Conservation (phyloP, 2,797 vertebrate genomes). For the Xiphorhynchus erythropygius region DNA sequence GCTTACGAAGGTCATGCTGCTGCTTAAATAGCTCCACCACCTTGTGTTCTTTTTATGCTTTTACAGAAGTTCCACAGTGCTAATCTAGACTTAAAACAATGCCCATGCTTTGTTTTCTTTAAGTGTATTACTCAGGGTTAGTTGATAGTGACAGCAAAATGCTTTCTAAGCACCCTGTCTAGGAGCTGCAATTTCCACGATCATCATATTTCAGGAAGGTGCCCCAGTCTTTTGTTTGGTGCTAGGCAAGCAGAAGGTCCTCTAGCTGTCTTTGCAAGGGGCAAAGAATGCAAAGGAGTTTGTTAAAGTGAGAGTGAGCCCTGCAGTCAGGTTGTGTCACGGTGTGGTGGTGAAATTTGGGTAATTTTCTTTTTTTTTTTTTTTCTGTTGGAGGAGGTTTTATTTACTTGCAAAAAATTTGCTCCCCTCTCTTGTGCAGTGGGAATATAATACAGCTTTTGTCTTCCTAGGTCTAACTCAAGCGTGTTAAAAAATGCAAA, state of each 20-base stretch:
- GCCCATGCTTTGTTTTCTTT: slow-evolving; percentile 49
- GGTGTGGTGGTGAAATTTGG: neutral
- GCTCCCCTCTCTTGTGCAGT: slow-evolving; percentile 13
- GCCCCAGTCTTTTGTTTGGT: slow-evolving; percentile 82
- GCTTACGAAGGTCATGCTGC: slow-evolving; percentile 22
- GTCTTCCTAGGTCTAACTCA: slow-evolving; percentile 76
- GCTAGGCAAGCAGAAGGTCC: slow-evolving; percentile 81
- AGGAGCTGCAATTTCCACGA: slow-evolving; percentile 79
- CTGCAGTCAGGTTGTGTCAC: slow-evolving; percentile 38
- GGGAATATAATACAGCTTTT: slow-evolving; percentile 74
- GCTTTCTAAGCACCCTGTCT: slow-evolving; percentile 76
- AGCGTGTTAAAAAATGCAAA: slow-evolving; percentile 71
- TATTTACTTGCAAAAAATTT: slow-evolving; percentile 32
- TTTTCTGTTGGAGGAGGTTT: neutral
- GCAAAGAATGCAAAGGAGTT: slow-evolving; percentile 64
- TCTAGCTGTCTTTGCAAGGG: slow-evolving; percentile 69
- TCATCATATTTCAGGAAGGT: slow-evolving; percentile 88
- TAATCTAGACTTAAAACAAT: slow-evolving; percentile 58
- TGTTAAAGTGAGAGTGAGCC: slow-evolving; percentile 64
- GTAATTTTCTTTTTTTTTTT: too few species aligned
- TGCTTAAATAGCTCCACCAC: slow-evolving; percentile 19
- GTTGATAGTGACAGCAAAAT: slow-evolving; percentile 75
- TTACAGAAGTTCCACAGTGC: neutral
- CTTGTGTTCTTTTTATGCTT: neutral
- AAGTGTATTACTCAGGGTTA: slow-evolving; percentile 64